Evolutionary conservation across 2,113 vertebrate species (phyloP).

Genomic region (Podarcis cretensis): DNA sequence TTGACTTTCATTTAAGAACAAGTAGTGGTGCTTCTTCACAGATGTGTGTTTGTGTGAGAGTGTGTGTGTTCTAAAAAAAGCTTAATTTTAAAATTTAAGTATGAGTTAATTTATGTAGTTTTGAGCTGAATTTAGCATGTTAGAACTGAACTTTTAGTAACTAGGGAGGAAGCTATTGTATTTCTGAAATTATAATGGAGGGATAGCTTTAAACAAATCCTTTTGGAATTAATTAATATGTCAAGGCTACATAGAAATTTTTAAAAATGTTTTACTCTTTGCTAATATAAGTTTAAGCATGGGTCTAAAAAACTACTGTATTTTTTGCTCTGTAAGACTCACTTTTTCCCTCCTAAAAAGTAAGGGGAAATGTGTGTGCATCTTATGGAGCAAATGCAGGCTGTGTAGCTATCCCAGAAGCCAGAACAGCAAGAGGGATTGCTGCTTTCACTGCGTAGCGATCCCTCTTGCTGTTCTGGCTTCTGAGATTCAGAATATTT

Average conservation of each 20-base stretch:
- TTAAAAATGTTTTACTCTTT: background rate
- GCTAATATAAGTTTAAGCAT: background rate
- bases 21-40: background rate
- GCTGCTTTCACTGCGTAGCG: too few relatives aligned
- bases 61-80: background rate
- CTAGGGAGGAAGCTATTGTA: background rate
- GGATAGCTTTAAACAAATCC: background rate
- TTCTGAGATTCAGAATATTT: too few relatives aligned
- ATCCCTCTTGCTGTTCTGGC: too few relatives aligned
- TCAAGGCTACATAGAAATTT: background rate
- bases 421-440: too few relatives aligned
- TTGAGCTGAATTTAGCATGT: background rate
- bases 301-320: background rate
- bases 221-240: background rate
- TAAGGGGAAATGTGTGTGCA: too few relatives aligned
- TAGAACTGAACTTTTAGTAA: background rate
- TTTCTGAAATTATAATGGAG: too few relatives aligned
- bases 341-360: too few relatives aligned
- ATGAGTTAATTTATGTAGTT: background rate
- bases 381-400: too few relatives aligned
- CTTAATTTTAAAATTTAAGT: background rate
- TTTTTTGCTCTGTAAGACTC: too few relatives aligned
- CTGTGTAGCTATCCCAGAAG: too few relatives aligned
- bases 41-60: background rate
- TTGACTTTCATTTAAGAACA: conserved; percentile 37